Percentiles rank a stretch among this genome's conserved stretches.
Evolutionary conservation across 2,797 vertebrate species (phyloP).

Genomic region (Myotis vivesi): DNA sequence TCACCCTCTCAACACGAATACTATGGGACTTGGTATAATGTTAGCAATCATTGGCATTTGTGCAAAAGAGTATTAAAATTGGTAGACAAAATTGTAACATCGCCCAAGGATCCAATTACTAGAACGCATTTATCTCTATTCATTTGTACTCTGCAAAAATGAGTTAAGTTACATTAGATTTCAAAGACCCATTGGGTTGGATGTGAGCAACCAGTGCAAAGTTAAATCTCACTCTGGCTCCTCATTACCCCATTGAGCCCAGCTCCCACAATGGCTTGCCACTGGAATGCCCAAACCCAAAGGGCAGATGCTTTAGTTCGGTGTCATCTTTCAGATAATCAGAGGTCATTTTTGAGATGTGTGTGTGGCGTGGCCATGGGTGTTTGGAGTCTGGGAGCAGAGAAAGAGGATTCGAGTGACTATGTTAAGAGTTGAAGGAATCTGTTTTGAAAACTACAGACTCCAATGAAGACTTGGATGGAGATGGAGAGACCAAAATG

Average conservation of each 20-base stretch:
- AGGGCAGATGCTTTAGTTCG: constrained; percentile 54
- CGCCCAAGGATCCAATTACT: constrained; percentile 1
- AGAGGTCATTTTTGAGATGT: constrained; percentile 31
- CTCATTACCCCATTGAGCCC: not conserved
- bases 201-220: constrained; percentile 39
- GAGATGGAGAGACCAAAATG: not conserved
- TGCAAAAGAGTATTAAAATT: constrained; percentile 34
- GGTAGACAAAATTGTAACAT: constrained; percentile 38
- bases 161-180: constrained; percentile 17
- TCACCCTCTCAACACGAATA: not conserved
- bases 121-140: constrained; percentile 19
- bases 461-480: constrained; percentile 1
- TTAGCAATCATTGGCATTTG: constrained; percentile 47
- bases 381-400: not conserved
- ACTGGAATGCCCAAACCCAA: not conserved
- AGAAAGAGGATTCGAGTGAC: constrained; percentile 9
- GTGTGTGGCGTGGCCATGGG: not conserved
- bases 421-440: constrained; percentile 32
- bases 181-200: constrained; percentile 37
- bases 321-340: not conserved
- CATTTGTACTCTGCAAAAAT: constrained; percentile 21
- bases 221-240: constrained; percentile 40
- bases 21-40: not conserved
- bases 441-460: constrained; percentile 46
- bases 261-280: constrained; percentile 22